Percentiles rank a stretch among this genome's conserved stretches.
These are phyloP conservation scores for Girardia tigrina DNA, from an alignment of 2,888 invertebrate genomes.

Conservation along the genomic window DNA sequence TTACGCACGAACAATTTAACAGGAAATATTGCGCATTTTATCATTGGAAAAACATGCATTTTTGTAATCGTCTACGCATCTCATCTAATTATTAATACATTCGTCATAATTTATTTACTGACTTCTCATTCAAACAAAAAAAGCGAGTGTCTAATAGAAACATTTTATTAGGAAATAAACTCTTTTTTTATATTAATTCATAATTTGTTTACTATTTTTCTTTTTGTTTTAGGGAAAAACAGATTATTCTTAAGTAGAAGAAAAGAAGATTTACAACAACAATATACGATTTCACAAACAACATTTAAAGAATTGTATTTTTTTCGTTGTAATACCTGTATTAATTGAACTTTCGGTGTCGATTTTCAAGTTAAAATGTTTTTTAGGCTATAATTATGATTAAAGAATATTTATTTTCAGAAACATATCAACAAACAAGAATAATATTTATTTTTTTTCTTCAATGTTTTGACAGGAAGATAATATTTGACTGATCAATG, in stretches of 20 bases:
- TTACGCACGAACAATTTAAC: not conserved
- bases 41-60: not conserved
- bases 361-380: not conserved
- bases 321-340: not conserved
- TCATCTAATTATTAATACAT: constrained; percentile 11
- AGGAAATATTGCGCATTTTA: not conserved
- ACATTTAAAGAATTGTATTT: constrained; percentile 7
- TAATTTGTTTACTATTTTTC: constrained; percentile 16
- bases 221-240: no score
- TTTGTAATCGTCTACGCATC: not conserved
- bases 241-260: not conserved
- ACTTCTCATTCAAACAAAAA: constrained; percentile 20
- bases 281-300: not conserved
- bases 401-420: not conserved
- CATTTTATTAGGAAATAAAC: constrained; percentile 23
- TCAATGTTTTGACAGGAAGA: not conserved
- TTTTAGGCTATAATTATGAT: not conserved
- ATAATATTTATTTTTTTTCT: not conserved
- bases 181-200: not conserved
- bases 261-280: not conserved
- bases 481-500: not conserved
- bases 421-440: constrained; percentile 23
- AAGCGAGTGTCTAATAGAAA: not conserved
- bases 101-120: not conserved
- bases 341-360: not conserved